phyloP scores from a whole-genome alignment of 2,113 vertebrate species.

The Manacus vitellinus region DNA sequence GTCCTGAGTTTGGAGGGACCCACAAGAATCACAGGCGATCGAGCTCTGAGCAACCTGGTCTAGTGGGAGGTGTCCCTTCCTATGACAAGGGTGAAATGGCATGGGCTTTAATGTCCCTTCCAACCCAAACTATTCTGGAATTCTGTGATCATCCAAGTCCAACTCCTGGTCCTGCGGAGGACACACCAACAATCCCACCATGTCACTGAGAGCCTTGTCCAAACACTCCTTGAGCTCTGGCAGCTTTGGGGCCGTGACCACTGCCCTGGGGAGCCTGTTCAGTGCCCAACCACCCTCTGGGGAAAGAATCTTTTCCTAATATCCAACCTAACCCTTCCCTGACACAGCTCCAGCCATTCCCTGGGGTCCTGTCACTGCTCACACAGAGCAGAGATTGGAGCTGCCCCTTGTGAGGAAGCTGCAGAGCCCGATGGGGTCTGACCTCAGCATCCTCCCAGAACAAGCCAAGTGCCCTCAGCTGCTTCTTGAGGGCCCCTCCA shows the following conservation, averaged over 20 bases:
- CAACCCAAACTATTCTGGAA: background rate
- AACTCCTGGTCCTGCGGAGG: background rate
- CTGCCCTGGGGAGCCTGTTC: background rate
- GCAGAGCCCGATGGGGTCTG: rapidly evolving
- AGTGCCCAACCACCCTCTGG: background rate
- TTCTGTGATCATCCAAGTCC: background rate
- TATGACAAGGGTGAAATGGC: background rate
- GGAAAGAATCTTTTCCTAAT: background rate
- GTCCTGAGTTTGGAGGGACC: background rate
- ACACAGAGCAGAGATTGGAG: background rate
- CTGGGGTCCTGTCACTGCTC: background rate
- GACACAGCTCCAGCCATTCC: background rate
- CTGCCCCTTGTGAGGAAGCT: background rate
- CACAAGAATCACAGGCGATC: rapidly evolving
- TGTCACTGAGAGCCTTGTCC: background rate
- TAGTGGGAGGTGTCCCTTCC: background rate
- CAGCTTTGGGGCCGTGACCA: background rate
- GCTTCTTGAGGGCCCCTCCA: background rate
- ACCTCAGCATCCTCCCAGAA: background rate
- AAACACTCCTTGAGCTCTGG: background rate
- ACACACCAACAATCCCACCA: background rate
- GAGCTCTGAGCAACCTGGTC: background rate
- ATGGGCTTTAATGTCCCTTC: background rate
- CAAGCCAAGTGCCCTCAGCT: background rate
- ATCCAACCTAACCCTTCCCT: rapidly evolving